phyloP scores from a whole-genome alignment of 2,797 vertebrate species.

The Anas georgica region DNA sequence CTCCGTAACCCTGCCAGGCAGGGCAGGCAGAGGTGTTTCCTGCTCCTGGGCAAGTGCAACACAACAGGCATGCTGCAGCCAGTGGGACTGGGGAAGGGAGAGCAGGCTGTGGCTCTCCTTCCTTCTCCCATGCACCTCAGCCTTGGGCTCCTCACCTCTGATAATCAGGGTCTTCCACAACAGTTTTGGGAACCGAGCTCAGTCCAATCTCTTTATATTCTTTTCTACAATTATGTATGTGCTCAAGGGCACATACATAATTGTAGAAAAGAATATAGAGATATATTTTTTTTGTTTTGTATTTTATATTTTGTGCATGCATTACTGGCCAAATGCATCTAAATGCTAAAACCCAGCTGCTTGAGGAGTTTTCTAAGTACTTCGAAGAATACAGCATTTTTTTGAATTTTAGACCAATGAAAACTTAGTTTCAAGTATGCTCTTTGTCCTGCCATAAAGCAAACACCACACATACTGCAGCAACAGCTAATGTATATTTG shows the following conservation, averaged over 20 bases:
- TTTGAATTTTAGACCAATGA: slow-evolving; percentile 24
- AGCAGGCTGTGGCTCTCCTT: too few species aligned
- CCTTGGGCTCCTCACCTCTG: background rate
- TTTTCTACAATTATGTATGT: background rate
- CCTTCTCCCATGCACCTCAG: background rate
- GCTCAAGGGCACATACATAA: background rate
- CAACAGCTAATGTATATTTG: background rate
- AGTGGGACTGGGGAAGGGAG: background rate
- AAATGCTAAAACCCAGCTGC: background rate
- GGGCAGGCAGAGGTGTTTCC: rapidly evolving
- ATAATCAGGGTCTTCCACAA: background rate
- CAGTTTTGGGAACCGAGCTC: background rate
- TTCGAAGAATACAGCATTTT: background rate
- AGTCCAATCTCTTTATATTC: background rate
- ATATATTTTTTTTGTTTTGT: background rate
- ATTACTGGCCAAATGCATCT: background rate
- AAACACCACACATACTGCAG: background rate
- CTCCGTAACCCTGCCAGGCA: background rate
- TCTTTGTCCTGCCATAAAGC: background rate
- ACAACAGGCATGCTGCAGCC: background rate
- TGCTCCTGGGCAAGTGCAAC: background rate
- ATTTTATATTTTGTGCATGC: background rate
- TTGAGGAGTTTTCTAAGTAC: background rate
- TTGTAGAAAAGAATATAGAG: too few species aligned
- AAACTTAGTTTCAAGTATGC: background rate